Evolutionary conservation across 2,797 vertebrate genomes (phyloP).

Genomic region (Cryptoprocta ferox): DNA sequence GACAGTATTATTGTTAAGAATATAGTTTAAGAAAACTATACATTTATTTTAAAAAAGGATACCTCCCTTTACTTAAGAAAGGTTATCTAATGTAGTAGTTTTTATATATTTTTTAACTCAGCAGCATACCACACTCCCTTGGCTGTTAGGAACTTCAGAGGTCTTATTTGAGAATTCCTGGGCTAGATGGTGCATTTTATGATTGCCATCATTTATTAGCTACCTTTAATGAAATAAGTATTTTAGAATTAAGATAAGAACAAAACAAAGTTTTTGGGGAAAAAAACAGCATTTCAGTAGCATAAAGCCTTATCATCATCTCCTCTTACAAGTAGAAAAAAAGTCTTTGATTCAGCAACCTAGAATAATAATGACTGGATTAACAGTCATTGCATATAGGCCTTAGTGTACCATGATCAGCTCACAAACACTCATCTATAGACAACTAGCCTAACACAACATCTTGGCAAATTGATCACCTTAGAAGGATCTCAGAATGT

Average conservation of each 20-base stretch:
- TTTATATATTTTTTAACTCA: background rate
- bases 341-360: background rate
- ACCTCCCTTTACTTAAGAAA: background rate
- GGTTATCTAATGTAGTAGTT: background rate
- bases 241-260: constrained; percentile 35
- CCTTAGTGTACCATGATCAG: background rate
- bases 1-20: background rate
- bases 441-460: background rate
- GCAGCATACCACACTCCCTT: background rate
- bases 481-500: constrained; percentile 47
- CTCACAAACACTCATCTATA: background rate
- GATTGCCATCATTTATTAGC: background rate
- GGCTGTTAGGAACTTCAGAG: background rate
- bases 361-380: constrained; percentile 38
- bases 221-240: background rate
- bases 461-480: constrained; percentile 39
- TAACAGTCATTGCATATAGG: background rate
- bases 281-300: background rate
- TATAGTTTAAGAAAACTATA: background rate
- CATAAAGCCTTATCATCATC: background rate
- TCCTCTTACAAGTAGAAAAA: background rate
- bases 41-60: background rate
- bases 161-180: background rate
- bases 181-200: background rate
- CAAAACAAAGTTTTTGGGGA: background rate